Base-by-base conservation (phyloP, 2,113 vertebrate species). In the Naja naja region DNA sequence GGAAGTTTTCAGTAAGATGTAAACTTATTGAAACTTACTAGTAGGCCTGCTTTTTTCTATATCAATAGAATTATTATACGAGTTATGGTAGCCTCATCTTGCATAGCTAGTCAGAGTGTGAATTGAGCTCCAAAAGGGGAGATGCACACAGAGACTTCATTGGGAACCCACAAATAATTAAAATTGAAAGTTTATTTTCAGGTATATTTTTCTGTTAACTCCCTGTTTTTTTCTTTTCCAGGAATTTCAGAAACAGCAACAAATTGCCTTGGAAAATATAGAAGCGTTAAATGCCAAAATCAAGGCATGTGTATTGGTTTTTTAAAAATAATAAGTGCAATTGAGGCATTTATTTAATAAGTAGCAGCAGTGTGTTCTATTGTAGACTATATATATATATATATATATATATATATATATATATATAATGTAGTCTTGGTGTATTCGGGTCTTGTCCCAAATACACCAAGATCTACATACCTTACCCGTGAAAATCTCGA, bases 211-310 rank as follows among this genome's bases (percentile, higher is more conserved):
- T 49, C 45, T 87, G 6, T 27, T 39, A 47, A 92, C 7, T 34
- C 9, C 27, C 20, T 30, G 27, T 20, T 47, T 86, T 56, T 81
- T 1, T 39, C 45, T 45, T 92, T 94, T 94, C 87, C 53, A 97
- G 96, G 96, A 94, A n/a, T 93, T 96, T 64, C 22, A 96, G 43
- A 96, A 94, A 85, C 95, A 96, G 25, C 95, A 96, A n/a, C 58
- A 96, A 60, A 91, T 25, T 2, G 93, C 95, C 30, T 25, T 27
- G 27, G 16, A 95, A 45, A 89, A 94, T 69, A 86, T 97, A 92
- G 49, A 89, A 4, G 88, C 94, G 53, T 49, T 96, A 85, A 95
- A 22, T 10, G 94, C 92, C 52, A 58, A 89, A 93, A 96, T 95
- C 47, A 93, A 92, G 95, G 96, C 96, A 92, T 94, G 92, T 94